Evolutionary conservation across 2,797 vertebrate species (phyloP).

Genomic region (Aulostomus chinensis): DNA sequence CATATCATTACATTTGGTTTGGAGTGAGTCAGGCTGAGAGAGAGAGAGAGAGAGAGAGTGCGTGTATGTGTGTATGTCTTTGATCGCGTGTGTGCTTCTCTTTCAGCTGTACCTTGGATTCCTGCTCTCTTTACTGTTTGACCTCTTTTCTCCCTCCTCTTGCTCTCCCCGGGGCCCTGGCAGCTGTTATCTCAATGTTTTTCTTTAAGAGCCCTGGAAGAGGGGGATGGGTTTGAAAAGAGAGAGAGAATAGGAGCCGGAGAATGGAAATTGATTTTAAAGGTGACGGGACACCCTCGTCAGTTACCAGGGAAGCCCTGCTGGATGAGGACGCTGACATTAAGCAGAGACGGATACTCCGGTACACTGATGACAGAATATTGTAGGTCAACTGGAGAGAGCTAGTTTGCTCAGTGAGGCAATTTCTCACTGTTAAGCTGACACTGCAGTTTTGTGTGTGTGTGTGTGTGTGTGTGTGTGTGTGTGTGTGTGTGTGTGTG

Average conservation of each 20-base stretch:
- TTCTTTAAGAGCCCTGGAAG: conserved; percentile 78
- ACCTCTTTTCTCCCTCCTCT: conserved; percentile 78
- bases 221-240: conserved; percentile 62
- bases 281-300: conserved; percentile 58
- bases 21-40: conserved; percentile 50
- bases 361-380: conserved; percentile 13
- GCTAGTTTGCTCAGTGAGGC: conserved; percentile 51
- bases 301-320: conserved; percentile 42
- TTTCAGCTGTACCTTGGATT: conserved; percentile 77
- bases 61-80: conserved; percentile 5
- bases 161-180: conserved; percentile 76
- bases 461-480: background rate
- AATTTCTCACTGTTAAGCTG: conserved; percentile 56
- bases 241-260: conserved; percentile 34
- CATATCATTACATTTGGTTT: conserved; percentile 62
- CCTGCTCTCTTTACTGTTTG: conserved; percentile 79
- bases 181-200: conserved; percentile 85
- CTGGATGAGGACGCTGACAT: conserved; percentile 1
- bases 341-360: conserved; percentile 15
- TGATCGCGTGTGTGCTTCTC: conserved; percentile 33
- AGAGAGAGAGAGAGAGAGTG: too few relatives aligned
- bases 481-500: background rate
- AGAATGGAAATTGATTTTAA: conserved; percentile 67
- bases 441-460: conserved; percentile 57
- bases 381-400: conserved; percentile 48